Conservation (phyloP, 2,797 vertebrate genomes). For the Thaleichthys pacificus region DNA sequence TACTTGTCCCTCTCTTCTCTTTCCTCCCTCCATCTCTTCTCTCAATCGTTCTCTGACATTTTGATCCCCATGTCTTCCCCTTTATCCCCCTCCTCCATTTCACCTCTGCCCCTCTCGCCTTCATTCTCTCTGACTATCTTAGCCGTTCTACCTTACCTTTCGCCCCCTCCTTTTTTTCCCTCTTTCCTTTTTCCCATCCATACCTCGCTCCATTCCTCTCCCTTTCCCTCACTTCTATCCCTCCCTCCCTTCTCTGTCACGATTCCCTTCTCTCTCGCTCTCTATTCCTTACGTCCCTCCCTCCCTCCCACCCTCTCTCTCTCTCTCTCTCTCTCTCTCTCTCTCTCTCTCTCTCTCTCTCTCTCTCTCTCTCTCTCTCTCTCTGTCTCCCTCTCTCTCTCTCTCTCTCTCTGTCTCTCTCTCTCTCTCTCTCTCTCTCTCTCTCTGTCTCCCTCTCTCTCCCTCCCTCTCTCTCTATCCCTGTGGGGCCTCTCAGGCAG, state of each 20-base stretch:
- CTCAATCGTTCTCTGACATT: neutral
- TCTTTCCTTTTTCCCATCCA: neutral
- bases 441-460: neutral
- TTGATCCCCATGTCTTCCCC: neutral
- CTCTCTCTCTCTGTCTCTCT: neutral
- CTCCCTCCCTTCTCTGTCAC: neutral
- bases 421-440: too few relatives aligned
- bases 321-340: too few relatives aligned
- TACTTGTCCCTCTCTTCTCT: neutral
- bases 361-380: conserved; percentile 20
- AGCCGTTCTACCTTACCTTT: neutral
- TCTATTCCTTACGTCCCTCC: neutral
- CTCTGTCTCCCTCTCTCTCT: neutral
- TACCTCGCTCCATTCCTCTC: neutral
- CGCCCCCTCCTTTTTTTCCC: neutral
- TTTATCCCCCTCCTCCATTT: neutral
- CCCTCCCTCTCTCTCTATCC: conserved; percentile 14
- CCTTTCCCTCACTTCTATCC: neutral
- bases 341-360: neutral
- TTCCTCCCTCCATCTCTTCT: neutral
- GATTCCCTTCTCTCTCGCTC: too few relatives aligned
- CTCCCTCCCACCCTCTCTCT: neutral
- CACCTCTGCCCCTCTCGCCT: neutral
- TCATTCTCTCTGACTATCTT: neutral
- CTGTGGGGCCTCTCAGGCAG: conserved; percentile 60